A percentile compares a stretch with the other conserved stretches of the same genome.
Conservation (phyloP, 1,140 invertebrate genomes). For the Drosophila parabipectinata region DNA sequence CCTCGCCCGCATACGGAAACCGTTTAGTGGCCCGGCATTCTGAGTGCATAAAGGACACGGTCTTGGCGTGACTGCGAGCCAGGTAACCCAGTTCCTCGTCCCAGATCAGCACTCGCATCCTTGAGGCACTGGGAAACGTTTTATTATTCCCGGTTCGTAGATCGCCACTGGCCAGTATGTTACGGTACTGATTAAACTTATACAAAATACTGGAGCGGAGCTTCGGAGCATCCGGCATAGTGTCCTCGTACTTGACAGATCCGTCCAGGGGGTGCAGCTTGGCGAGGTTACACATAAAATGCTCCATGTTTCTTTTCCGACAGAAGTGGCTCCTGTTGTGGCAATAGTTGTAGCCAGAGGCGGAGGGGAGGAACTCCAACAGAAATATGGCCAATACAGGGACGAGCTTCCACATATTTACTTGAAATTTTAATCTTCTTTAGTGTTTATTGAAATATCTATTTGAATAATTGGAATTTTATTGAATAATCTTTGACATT, state of each 20-base stretch:
- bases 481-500: background rate
- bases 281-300: constrained; percentile 48
- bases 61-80: constrained; percentile 45
- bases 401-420: background rate
- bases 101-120: constrained; percentile 66
- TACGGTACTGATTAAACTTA: background rate
- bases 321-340: constrained; percentile 37
- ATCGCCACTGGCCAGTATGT: background rate
- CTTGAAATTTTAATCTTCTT: background rate
- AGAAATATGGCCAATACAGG: background rate
- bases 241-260: background rate
- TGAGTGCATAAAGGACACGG: constrained; percentile 50
- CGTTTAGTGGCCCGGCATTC: constrained; percentile 40
- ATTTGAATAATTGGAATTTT: too few species aligned
- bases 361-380: background rate
- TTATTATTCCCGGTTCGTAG: background rate
- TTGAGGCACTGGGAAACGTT: constrained; percentile 33
- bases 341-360: constrained; percentile 58
- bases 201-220: background rate
- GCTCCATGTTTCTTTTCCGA: background rate
- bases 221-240: constrained; percentile 30
- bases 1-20: constrained; percentile 47
- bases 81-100: constrained; percentile 59
- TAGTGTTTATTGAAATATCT: background rate
- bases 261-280: constrained; percentile 1